Evolutionary conservation across 2,888 invertebrate species (phyloP).

Genomic region (Sphinx pinastri): DNA sequence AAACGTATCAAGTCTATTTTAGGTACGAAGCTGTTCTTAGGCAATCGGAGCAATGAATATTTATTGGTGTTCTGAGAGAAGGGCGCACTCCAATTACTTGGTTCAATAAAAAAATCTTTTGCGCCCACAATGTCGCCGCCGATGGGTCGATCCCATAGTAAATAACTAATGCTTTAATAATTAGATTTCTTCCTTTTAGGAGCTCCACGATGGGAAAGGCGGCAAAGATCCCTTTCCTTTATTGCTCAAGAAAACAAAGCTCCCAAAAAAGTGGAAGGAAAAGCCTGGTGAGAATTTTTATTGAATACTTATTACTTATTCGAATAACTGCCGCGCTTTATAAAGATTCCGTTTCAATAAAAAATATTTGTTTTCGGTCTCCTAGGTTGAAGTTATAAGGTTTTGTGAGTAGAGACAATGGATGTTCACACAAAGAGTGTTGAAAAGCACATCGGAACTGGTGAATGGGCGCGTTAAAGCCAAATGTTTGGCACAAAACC

Average conservation of each 20-base stretch:
- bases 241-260: slow-evolving; percentile 88
- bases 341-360: neutral
- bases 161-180: slow-evolving; percentile 39
- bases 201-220: slow-evolving; percentile 87
- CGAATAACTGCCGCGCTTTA: neutral
- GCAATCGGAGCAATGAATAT: slow-evolving; percentile 67
- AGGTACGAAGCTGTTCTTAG: slow-evolving; percentile 43
- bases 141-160: slow-evolving; percentile 27
- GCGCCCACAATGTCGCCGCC: slow-evolving; percentile 33
- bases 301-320: neutral
- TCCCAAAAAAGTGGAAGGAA: slow-evolving; percentile 89
- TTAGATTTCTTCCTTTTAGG: slow-evolving; percentile 59
- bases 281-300: slow-evolving; percentile 70
- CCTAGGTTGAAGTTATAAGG: neutral
- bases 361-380: neutral
- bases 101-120: slow-evolving; percentile 50
- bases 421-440: slow-evolving; percentile 1
- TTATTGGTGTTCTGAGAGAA: slow-evolving; percentile 52
- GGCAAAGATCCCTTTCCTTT: slow-evolving; percentile 91
- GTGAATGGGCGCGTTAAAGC: slow-evolving; percentile 30
- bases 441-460: slow-evolving; percentile 33
- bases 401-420: neutral
- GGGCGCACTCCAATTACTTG: slow-evolving; percentile 52
- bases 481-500: slow-evolving; percentile 44
- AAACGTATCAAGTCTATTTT: slow-evolving; percentile 46